Base-by-base conservation (phyloP, 2,797 vertebrate genomes). In the Pelobates cultripes region DNA sequence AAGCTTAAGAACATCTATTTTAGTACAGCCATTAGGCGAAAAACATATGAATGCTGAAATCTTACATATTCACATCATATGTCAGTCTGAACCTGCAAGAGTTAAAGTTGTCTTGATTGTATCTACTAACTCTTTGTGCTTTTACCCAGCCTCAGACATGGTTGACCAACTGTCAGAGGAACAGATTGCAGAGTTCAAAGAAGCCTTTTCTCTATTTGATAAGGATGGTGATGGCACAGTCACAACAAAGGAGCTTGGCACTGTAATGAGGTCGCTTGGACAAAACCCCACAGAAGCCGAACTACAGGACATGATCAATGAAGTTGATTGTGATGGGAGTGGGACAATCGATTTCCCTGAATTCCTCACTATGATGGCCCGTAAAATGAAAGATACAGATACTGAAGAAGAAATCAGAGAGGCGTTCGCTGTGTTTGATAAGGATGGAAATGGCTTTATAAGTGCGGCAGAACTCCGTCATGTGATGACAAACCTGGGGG, bases 161-260 rank as follows among this genome's bases (percentile, higher is more conserved):
- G 98, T 97, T 93, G 98, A 99, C 92, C 97, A 99, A 92, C 96
- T 99, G 93, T 99, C 98, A 96, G 98, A 99, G 91, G 98, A 99
- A 94, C 98, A 99, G 94, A 99, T 99, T 94, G 98, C 98, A 99
- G 98, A 99, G 86, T 99, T 99, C 95, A 99, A 99, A 94, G 97
- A 99, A 95, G 97, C 97, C 12, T 99, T 99, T 90, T 99, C 98
- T 90, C 96, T 99, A 93, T 99, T 99, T 92, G 98, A 99, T 91
- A 99, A 99, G 93, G 98, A 99, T 87, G 97, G 97, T 69, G 98
- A 99, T 91, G 98, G 97, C 87, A 99, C 98, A 91, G 99, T 99
- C 93, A 99, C 98, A 88, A 99, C 98, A 87, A 99, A 99, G 95
- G 98, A 99, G 89, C 88, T 99, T 94, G 97, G 98, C 57, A 99